Evolutionary conservation across 2,113 vertebrate species (phyloP), one percentile per base, ranked within the genome.

Genomic region (Triplophysa tibetana): DNA sequence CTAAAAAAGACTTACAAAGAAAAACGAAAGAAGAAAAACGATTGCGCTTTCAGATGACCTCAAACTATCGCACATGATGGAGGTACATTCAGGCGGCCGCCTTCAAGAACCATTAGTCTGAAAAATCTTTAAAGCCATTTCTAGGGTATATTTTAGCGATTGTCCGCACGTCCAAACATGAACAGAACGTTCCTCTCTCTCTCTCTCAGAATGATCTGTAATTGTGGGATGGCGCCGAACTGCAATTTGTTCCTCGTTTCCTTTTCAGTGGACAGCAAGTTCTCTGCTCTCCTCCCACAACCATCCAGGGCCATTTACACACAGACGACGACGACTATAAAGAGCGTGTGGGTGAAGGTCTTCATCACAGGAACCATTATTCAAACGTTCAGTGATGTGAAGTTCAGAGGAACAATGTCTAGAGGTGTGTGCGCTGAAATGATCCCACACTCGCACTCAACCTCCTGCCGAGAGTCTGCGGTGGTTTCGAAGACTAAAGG

Each of bases 231-330:
- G 89, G 88, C 91, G 92, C 89, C 90, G 92, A 88, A 92, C 89
- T 90, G 90, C 90, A 89, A 92, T 94, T 93, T 93, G 90, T 88
- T 92, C 88, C 85, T 60, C 88, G 89, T 93, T 91, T 92, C 88
- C 89, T 92, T 93, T 93, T 87, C 87, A 87, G 78, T 14, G 85
- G 85, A 91, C 92, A 90, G 86, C 87, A 91, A 91, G 91, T 92
- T 91, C 90, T 88, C 89, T 89, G 88, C 89, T 83, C 86, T 81
- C 84, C 85, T 83, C 84, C 85, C 70, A 82, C 89, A 90, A 89
- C 89, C 90, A 90, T 92, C 90, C 89, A 90, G 90, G 91, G 92
- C 89, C 88, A 89, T 83, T 80, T 79, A 78, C 70, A 50, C 52
- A 60, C 54, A 73, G 62, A 52, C 38, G 9, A 0, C 8, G 72